Evolutionary conservation across 1,140 invertebrate genomes (phyloP), one percentile per base, ranked within the genome.

Genomic region (Drosophila lacteicornis): DNA sequence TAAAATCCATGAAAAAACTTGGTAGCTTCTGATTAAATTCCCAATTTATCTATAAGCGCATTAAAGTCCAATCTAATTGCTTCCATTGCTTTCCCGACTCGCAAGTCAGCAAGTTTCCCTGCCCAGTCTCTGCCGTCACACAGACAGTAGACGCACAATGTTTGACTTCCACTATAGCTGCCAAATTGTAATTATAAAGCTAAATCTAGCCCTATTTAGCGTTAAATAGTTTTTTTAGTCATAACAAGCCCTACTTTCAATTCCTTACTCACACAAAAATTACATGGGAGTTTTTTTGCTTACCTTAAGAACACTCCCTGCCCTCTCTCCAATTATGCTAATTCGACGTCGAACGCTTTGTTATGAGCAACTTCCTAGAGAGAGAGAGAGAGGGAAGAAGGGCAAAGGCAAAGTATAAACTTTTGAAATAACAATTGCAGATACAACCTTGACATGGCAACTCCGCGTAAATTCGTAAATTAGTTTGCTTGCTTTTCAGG

Each of bases 311-410:
- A n/a, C 30, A 8, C 8, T 15, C 17, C 40, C 22, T 4, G 2
- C n/a, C 50, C 53, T 40, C 59, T 27, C 66, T 79, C 74, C 56
- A 83, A 78, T 88, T 86, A 88, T 87, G 84, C 73, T 70, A 88
- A 83, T 88, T 38, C 47, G 9, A 22, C 47, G 47, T 76, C 83
- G 82, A 87, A 88, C 78, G 71, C 62, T 80, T 83, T 86, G 50
- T 70, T 83, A 80, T 73, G 58, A 67, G 53, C 42, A 53, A 70
- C 68, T 83, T 87, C 71, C 83, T 57, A 66, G 30, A 36, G 33
- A 47, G 22, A 8, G 19, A 38, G 19, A 55, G 22, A 22, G 19
- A 22, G 19, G 19, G 19, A 22, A 22, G 19, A 22, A 22, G 22
- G 15, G 11, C 36, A 33, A 33, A 38, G 51, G 38, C 30, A 46